Percentiles rank a stretch among this genome's conserved stretches.
Evolutionary conservation across 2,888 invertebrate genomes (phyloP).

Genomic region (Watsonalla cultraria): DNA sequence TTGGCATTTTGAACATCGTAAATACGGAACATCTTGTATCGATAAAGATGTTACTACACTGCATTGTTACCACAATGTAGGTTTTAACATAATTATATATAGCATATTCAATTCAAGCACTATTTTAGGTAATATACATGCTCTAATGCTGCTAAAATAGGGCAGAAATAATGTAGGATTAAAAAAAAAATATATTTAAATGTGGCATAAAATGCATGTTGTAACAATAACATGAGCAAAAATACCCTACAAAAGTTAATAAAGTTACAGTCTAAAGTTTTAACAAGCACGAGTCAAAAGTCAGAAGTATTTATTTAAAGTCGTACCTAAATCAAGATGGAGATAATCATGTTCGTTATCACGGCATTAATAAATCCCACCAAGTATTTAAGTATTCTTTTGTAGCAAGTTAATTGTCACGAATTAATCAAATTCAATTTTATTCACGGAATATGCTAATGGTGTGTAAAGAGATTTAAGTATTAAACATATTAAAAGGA

Average conservation of each 20-base stretch:
- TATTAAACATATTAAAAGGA: conserved; percentile 31
- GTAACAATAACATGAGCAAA: too few relatives aligned
- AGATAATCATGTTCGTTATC: not conserved
- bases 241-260: too few relatives aligned
- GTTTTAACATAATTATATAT: not conserved
- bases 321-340: not conserved
- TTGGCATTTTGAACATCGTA: conserved; percentile 55
- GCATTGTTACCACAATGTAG: conserved; percentile 23
- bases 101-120: not conserved
- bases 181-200: too few relatives aligned
- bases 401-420: not conserved
- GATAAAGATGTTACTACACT: conserved; percentile 44
- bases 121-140: not conserved
- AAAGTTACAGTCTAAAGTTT: not conserved
- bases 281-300: not conserved
- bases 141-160: too few relatives aligned
- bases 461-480: conserved; percentile 28
- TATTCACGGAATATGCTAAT: conserved; percentile 35
- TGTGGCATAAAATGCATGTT: too few relatives aligned
- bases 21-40: conserved; percentile 52
- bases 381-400: not conserved
- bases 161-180: too few relatives aligned
- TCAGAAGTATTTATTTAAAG: too few relatives aligned
- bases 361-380: not conserved
- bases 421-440: conserved; percentile 17